A percentile compares a stretch with the other conserved stretches of the same genome.
These are phyloP conservation scores for Eupsittula cactorum DNA, from an alignment of 2,113 vertebrate species.

Conservation along the genomic window DNA sequence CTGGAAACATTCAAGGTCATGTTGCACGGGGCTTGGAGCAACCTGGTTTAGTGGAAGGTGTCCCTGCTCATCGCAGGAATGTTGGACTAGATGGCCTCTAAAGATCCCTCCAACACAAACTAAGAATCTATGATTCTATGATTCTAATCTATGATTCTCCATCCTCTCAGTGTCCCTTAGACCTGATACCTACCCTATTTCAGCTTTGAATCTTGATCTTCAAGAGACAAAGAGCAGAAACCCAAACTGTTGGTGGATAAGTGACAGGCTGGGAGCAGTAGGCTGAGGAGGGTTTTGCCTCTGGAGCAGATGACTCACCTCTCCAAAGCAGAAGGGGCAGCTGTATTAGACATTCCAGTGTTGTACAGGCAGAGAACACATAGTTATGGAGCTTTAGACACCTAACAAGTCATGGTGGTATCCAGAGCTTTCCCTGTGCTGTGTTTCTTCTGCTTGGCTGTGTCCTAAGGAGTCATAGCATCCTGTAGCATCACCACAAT, in stretches of 20 bases:
- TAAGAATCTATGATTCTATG: background rate
- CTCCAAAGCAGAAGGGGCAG: slow-evolving; percentile 6
- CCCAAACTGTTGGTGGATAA: background rate
- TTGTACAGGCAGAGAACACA: background rate
- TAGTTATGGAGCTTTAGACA: background rate
- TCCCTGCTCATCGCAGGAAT: background rate
- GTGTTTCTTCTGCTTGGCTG: background rate
- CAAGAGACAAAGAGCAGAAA: background rate
- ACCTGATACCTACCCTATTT: background rate
- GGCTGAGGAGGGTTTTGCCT: background rate
- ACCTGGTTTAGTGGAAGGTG: accelerated
- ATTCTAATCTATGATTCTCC: background rate
- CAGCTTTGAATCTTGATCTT: background rate
- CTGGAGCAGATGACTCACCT: background rate
- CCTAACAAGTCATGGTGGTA: background rate
- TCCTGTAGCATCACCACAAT: background rate
- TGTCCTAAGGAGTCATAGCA: background rate
- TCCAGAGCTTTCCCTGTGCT: background rate
- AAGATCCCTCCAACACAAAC: background rate
- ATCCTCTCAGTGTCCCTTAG: background rate
- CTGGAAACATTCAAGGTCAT: background rate
- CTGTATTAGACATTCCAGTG: background rate
- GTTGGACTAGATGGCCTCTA: background rate
- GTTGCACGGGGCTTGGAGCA: accelerated
- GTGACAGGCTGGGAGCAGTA: background rate